Percentiles rank a stretch among this genome's conserved stretches.
phyloP scores from a whole-genome alignment of 2,113 vertebrate genomes.

The Corynorhinus townsendii region DNA sequence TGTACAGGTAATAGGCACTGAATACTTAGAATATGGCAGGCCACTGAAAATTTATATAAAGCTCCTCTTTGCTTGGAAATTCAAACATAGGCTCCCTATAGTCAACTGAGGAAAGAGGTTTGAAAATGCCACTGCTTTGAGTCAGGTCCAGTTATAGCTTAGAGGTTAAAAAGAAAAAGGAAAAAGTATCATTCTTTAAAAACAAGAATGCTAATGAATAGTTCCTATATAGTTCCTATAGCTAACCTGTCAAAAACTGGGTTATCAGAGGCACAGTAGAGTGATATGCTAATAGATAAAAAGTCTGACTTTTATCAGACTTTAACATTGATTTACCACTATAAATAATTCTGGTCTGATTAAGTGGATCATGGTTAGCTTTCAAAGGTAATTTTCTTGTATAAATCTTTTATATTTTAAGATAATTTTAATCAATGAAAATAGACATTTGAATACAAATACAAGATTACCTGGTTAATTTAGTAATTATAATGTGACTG shows the following conservation, averaged over 20 bases:
- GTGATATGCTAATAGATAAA: not conserved
- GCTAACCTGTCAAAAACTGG: not conserved
- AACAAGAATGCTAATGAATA: not conserved
- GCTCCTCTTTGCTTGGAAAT: not conserved
- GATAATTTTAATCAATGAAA: not conserved
- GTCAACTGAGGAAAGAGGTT: not conserved
- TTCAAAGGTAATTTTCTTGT: not conserved
- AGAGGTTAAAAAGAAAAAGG: not conserved
- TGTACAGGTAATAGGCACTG: not conserved
- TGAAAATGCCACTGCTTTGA: constrained; percentile 22
- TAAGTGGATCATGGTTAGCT: not conserved
- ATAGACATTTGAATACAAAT: not conserved
- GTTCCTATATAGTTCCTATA: not conserved
- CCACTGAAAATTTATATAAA: not conserved
- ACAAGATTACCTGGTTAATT: not conserved
- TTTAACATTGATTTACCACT: not conserved
- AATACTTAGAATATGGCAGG: not conserved
- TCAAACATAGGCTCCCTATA: not conserved
- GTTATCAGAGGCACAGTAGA: not conserved
- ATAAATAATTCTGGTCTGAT: constrained; percentile 26
- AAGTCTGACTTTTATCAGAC: not conserved
- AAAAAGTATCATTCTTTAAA: constrained; percentile 6
- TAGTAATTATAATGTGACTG: not conserved
- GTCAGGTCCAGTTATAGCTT: not conserved
- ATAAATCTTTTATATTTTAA: not conserved